phyloP scores from a whole-genome alignment of 2,113 vertebrate genomes.

The Coptodon rendalli region DNA sequence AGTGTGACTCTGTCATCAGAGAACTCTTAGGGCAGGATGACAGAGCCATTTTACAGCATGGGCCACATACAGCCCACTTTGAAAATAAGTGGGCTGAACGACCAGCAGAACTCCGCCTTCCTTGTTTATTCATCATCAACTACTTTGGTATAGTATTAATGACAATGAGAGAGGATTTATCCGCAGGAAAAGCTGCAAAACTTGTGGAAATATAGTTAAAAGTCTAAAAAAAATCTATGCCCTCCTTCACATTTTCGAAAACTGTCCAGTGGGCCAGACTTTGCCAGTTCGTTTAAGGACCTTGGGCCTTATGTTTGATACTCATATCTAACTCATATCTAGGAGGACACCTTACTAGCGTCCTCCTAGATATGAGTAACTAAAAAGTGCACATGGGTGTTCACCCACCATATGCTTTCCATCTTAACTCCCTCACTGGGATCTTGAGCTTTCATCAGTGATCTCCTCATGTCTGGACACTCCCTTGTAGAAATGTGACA shows the following conservation, averaged over 20 bases:
- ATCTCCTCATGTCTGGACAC: neutral
- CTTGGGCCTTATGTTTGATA: neutral
- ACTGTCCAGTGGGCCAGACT: neutral
- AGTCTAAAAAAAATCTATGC: neutral
- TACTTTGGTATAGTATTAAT: neutral
- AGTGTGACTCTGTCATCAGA: neutral
- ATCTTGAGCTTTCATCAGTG: neutral
- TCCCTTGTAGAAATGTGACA: neutral
- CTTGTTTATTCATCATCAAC: neutral
- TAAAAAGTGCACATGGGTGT: neutral
- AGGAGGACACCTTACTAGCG: neutral
- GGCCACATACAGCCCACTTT: neutral
- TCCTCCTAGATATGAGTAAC: neutral
- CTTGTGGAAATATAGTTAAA: neutral
- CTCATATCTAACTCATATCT: neutral
- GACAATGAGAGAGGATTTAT: neutral
- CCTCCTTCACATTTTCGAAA: neutral
- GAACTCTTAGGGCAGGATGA: neutral
- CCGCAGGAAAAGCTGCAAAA: neutral
- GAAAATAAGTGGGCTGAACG: neutral
- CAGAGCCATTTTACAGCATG: neutral
- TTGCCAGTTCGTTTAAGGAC: neutral
- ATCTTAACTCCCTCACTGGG: neutral
- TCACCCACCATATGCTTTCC: neutral
- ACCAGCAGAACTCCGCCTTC: neutral